Conservation (phyloP, 1,140 invertebrate species). For the Drosophila ironensis region DNA sequence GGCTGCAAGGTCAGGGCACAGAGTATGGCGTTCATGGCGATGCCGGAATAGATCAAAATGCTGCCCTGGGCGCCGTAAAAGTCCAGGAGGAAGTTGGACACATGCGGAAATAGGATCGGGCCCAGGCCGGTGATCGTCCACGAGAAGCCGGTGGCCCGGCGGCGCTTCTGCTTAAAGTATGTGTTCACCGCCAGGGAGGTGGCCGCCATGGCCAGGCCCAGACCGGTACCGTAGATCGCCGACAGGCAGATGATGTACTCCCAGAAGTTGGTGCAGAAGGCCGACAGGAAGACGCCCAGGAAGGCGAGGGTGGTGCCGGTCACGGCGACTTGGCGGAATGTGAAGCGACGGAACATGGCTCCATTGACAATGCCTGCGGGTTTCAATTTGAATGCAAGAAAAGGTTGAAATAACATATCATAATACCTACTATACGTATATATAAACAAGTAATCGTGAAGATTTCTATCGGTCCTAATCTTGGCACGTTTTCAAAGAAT, state of each 20-base stretch:
- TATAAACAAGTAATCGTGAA: too few relatives aligned
- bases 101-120: slow-evolving; percentile 84
- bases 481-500: too few relatives aligned
- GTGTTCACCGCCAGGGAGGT: slow-evolving; percentile 85
- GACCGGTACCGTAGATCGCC: slow-evolving; percentile 82
- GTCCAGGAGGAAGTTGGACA: slow-evolving; percentile 83
- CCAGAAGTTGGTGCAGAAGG: slow-evolving; percentile 62
- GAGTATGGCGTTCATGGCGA: slow-evolving; percentile 84
- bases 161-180: slow-evolving; percentile 84
- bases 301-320: slow-evolving; percentile 51
- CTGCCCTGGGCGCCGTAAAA: slow-evolving; percentile 84
- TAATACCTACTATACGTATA: too few relatives aligned
- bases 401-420: too few relatives aligned
- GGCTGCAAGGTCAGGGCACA: slow-evolving; percentile 85
- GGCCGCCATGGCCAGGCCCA: slow-evolving; percentile 84
- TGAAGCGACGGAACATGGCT: slow-evolving; percentile 71
- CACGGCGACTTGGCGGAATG: slow-evolving; percentile 71
- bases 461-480: too few relatives aligned
- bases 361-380: slow-evolving; percentile 69
- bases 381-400: too few relatives aligned
- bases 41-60: slow-evolving; percentile 84
- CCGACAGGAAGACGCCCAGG: slow-evolving; percentile 53
- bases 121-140: slow-evolving; percentile 85
- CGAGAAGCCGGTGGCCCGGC: slow-evolving; percentile 84
- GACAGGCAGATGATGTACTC: slow-evolving; percentile 64